Base-by-base conservation (phyloP, 30 jellyfish, hydroid and myxozoan species). In the Cassiopea xamachana region DNA sequence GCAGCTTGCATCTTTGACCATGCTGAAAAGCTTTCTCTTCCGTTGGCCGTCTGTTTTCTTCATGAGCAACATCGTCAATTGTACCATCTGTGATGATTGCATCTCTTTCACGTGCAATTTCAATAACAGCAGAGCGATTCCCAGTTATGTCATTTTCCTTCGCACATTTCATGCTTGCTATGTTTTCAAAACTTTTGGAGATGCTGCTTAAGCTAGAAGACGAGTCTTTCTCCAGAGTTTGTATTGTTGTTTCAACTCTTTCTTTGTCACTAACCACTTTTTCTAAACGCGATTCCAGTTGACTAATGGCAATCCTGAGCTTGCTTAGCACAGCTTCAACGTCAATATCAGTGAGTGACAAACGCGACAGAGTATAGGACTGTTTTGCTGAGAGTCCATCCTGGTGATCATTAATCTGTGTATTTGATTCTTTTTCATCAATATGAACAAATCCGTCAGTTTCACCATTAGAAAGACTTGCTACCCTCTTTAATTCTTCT, bases 111-210 rank as follows among this genome's bases (percentile, higher is more conserved):
- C 90, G 87, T 19, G 93, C 97, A 44, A 90, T 82, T 9, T 90
- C 97, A 14, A 82, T 90, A 47, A 90, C 97, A 10, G 97, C 97
- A 8, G 97, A 90, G 45, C 95, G 90, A 76, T 83, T 88, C 14
- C 79, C 77, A 18, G 10, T 51, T 48, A 69, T 59, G 14, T 67
- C 79, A 44, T 17, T 6, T 6, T 80, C 89, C 51, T 46, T 13
- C 44, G 4, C n/a, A 46, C 69, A 45, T 17, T 55, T 84, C 46
- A 8, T 69, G 79, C 64, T 84, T 2, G 79, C 44, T 43, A 84
- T 62, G 50, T 84, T 85, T 3, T 60, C 84, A 15, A 71, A 61
- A 60, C 92, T 84, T 60, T 73, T 70, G 48, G 92, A 72, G 73
- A 78, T 18, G 50, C 48, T 78, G 74, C 60, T 15, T 48, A 51